Base-by-base conservation (phyloP, 53 echinoderm and acorn worm genomes). In the Luidia sarsii region DNA sequence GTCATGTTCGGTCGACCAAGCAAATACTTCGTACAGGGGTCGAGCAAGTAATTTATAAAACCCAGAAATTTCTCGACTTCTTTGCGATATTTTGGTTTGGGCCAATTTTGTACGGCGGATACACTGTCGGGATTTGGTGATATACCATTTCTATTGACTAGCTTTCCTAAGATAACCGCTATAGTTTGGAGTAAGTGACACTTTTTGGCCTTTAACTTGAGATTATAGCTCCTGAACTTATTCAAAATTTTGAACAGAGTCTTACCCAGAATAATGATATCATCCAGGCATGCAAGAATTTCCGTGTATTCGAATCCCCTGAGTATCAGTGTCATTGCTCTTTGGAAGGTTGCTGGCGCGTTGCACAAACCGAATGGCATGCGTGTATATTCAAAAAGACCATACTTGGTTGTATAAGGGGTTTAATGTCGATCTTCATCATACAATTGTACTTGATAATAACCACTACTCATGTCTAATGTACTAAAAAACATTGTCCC, bases 391-490 rank as follows among this genome's bases (percentile, higher is more conserved):
- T 53, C 4, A 19, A 53, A 53, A n/a, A 53, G 22, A 4, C 53
- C 18, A 16, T 53, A 53, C n/a, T 53, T 53, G 18, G 53, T 53
- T 8, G 22, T 66, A 52, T 82, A 87, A 20, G 88, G 74, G 23
- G 82, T 87, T 51, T 82, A 65, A 29, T 51, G 74, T 23, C 67
- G 51, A 63, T 87, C 66, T 28, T 82, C 65, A 1, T 79, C 67
- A 29, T 41, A 31, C 25, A 86, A 9, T 50, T 66, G 57, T 7
- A 72, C 50, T 16, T 70, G 70, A 52, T 64, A 79, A 33, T 89
- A 89, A 4, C 89, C 79, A 28, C 67, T 65, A 14, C 85, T 65
- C 10, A 85, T 33, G 52, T 90, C 90, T 10, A 90, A 23, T 32
- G 73, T 85, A 8, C 57, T 75, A 21, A 90, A 85, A n/a, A 48